A percentile compares a stretch with the other conserved stretches of the same genome.
These are phyloP conservation scores for Pithecia hirsuta DNA, from an alignment of 2,797 vertebrate genomes.

Conservation along the genomic window DNA sequence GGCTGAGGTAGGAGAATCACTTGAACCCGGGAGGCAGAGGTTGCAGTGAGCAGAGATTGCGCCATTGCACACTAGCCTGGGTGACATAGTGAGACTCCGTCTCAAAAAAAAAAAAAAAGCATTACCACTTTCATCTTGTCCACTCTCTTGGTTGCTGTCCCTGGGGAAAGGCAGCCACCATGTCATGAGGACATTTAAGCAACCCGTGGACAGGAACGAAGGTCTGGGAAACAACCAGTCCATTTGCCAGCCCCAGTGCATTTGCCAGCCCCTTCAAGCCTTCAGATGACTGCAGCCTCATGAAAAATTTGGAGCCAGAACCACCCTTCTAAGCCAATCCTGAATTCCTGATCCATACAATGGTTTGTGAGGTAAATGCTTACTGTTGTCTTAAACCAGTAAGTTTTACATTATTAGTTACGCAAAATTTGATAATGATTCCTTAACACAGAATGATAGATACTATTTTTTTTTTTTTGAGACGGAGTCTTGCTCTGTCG, in stretches of 20 bases:
- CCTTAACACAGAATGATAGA: neutral
- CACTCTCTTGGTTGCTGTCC: neutral
- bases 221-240: too few species aligned
- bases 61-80: too few species aligned
- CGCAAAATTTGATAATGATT: neutral
- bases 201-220: neutral
- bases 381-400: neutral
- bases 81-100: too few species aligned
- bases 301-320: neutral
- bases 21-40: too few species aligned
- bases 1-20: too few species aligned
- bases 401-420: neutral
- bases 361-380: neutral
- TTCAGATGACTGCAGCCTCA: too few species aligned
- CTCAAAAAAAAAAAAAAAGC: too few species aligned
- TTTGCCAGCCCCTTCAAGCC: neutral
- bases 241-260: neutral
- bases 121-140: neutral
- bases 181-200: neutral
- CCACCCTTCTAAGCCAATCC: neutral
- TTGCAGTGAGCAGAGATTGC: too few species aligned
- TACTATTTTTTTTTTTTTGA: too few species aligned
- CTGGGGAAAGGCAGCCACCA: neutral
- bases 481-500: too few species aligned
- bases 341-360: neutral